Evolutionary conservation across 2,888 invertebrate genomes (phyloP).

Genomic region (Orthosia gothica): DNA sequence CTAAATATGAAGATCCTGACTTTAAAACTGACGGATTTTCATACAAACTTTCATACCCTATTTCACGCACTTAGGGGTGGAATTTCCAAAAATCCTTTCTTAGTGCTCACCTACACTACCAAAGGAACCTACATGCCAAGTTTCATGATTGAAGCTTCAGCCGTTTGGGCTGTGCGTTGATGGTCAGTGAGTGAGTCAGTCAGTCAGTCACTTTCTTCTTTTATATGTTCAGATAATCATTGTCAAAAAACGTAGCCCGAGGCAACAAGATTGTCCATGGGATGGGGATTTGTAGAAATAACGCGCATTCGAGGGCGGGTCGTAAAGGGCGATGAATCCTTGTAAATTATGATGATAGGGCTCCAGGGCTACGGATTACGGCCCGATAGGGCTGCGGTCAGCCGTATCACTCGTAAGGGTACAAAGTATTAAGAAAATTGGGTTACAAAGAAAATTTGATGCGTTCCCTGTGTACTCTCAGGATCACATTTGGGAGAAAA

Average conservation of each 20-base stretch:
- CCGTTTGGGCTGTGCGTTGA: too few species aligned
- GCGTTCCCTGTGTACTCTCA: slow-evolving; percentile 17
- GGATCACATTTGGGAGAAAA: slow-evolving; percentile 46
- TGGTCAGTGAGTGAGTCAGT: too few species aligned
- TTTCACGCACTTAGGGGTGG: too few species aligned
- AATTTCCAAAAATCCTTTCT: too few species aligned
- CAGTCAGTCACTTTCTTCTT: too few species aligned
- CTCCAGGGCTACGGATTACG: slow-evolving; percentile 46
- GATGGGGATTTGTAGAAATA: slow-evolving; percentile 26
- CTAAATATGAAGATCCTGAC: too few species aligned
- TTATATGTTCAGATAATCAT: too few species aligned
- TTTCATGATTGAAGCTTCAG: too few species aligned
- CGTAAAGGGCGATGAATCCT: slow-evolving; percentile 53
- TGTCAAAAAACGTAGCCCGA: slow-evolving; percentile 3
- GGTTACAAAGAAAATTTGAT: slow-evolving; percentile 33
- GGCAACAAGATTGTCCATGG: slow-evolving; percentile 1
- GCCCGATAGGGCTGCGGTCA: slow-evolving; percentile 60
- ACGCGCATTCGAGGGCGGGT: slow-evolving; percentile 5
- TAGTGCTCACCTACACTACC: too few species aligned
- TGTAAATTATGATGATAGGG: slow-evolving; percentile 64
- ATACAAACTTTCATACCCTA: too few species aligned
- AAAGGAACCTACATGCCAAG: too few species aligned
- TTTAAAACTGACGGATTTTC: too few species aligned
- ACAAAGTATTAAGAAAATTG: slow-evolving; percentile 56
- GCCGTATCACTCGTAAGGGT: slow-evolving; percentile 53